These are phyloP conservation scores for Ptilorrhoa leucosticta DNA, from an alignment of 2,113 vertebrate genomes.

Conservation along the genomic window DNA sequence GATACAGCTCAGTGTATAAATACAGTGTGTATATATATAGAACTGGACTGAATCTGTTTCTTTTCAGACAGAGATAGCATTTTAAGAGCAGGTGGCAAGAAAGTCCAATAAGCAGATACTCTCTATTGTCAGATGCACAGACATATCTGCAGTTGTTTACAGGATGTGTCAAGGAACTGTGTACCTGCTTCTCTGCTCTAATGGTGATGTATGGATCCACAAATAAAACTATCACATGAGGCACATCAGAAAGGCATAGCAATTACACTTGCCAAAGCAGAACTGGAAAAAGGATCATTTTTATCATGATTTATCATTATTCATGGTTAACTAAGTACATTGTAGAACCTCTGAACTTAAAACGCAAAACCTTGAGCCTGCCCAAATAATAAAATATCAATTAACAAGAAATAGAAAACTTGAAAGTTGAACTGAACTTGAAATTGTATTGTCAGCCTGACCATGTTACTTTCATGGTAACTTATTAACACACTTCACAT, in stretches of 20 bases:
- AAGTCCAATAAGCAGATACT: background rate
- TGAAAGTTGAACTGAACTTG: background rate
- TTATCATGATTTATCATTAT: background rate
- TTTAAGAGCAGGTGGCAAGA: slow-evolving; percentile 4
- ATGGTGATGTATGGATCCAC: background rate
- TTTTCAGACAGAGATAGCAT: background rate
- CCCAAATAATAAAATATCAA: background rate
- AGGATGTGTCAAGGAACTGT: slow-evolving; percentile 18
- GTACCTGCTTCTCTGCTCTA: slow-evolving; percentile 6
- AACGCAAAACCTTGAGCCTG: background rate
- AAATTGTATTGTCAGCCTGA: background rate
- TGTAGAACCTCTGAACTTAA: background rate
- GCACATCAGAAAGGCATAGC: background rate
- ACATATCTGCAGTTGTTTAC: background rate
- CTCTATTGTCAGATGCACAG: background rate
- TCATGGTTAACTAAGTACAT: background rate
- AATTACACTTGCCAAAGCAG: background rate
- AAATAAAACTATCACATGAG: background rate
- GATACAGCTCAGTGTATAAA: background rate
- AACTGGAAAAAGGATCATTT: background rate
- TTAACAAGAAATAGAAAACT: background rate
- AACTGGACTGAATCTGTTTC: background rate
- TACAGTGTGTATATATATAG: background rate
- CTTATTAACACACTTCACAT: background rate
- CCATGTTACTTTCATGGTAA: background rate